Base-by-base conservation (phyloP, 2,797 vertebrate species). In the Sebastes baramenuke region DNA sequence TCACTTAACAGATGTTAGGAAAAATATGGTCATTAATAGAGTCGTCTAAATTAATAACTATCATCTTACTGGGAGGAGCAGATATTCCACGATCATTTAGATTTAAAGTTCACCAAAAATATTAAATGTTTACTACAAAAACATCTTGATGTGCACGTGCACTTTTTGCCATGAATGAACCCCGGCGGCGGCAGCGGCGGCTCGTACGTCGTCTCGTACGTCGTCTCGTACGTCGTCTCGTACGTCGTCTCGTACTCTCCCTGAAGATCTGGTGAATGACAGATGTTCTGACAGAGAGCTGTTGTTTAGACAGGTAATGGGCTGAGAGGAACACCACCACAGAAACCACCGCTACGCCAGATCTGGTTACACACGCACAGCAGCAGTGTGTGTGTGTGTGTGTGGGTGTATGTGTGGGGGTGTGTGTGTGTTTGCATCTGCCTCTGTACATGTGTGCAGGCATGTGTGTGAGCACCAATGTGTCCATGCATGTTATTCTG, bases 251-350 rank as follows among this genome's bases (percentile, higher is more conserved):
- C 9, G 10, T 12, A 20, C 8, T 54, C 18, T 24, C 77, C 66
- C 36, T 78, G 49, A 18, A 66, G 62, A 49, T 73, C 64, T 72
- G 27, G 60, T 80, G 75, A 86, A 61, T 84, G 80, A 85, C 78
- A 67, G 71, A 79, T 72, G 38, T 32, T 61, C 76, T 61, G 65
- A 81, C 77, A 85, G 77, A 89, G 86, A 85, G 82, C 81, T 58
- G 70, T 85, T 89, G 88, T 93, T 94, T 92, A 82, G 83, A 93
- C 90, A 93, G 88, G 88, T 94, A 93, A 94, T 89, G 90, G 79
- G 85, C 88, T 88, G 87, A 90, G 89, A 91, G 86, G 87, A 88
- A 85, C 81, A 89, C 71, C 79, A 92, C 89, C 90, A 88, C 89
- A 92, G 76, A 91, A 89, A 89, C 79, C 83, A 56, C 78, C 77